These are phyloP conservation scores for Pyrochroa serraticornis DNA, from an alignment of 2,888 invertebrate genomes.

Conservation along the genomic window DNA sequence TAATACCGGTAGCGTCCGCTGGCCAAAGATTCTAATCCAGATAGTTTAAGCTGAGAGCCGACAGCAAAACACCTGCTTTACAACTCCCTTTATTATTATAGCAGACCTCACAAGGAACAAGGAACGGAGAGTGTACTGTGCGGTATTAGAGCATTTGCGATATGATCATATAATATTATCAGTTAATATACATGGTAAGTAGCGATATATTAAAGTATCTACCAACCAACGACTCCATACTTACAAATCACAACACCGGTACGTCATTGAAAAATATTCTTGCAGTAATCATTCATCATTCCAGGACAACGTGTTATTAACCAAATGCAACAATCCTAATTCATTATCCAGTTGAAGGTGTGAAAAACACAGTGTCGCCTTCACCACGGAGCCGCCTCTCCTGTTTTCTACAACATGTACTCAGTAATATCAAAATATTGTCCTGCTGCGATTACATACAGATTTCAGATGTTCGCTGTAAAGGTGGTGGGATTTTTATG, in stretches of 20 bases:
- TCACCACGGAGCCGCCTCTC: constrained; percentile 4
- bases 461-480: constrained; percentile 1
- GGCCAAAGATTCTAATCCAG: background rate
- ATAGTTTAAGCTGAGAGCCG: constrained; percentile 15
- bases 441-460: constrained; percentile 8
- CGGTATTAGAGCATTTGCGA: constrained; percentile 21
- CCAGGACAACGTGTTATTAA: constrained; percentile 8
- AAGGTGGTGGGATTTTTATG: background rate
- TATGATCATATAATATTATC: constrained; percentile 14
- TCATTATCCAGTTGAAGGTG: constrained; percentile 9
- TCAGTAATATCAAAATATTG: background rate
- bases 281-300: constrained; percentile 9
- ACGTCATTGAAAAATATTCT: constrained; percentile 4
- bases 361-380: constrained; percentile 9
- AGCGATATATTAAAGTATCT: too few relatives aligned
- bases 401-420: background rate
- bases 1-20: too few relatives aligned
- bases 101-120: constrained; percentile 19
- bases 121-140: constrained; percentile 19
- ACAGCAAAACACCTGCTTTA: constrained; percentile 35
- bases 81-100: constrained; percentile 10
- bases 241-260: background rate
- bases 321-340: constrained; percentile 12
- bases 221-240: constrained; percentile 5
- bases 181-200: constrained; percentile 3